Conservation (phyloP, 2,797 vertebrate genomes). For the Bucorvus abyssinicus region DNA sequence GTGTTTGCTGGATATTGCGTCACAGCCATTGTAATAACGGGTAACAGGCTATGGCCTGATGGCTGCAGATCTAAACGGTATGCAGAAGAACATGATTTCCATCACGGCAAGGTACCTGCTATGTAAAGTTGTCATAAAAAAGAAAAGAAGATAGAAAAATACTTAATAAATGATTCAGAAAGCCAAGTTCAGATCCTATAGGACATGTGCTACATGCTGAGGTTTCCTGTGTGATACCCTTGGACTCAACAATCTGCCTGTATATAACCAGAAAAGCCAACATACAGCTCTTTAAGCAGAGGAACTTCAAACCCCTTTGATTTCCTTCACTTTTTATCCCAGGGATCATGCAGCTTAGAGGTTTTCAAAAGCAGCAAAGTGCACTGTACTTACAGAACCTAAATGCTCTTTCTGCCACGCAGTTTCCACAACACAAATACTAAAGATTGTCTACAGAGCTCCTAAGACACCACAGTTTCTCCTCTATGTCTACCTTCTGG, state of each 20-base stretch:
- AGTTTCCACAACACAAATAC: neutral
- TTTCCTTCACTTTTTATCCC: neutral
- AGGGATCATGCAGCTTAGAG: neutral
- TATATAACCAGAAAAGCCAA: neutral
- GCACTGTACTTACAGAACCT: neutral
- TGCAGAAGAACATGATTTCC: neutral
- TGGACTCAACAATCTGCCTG: neutral
- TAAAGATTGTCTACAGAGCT: neutral
- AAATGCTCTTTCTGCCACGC: neutral
- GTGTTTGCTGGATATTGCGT: neutral
- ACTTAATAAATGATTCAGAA: neutral
- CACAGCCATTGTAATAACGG: neutral
- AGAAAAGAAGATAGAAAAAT: neutral
- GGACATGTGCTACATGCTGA: neutral
- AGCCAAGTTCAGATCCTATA: neutral
- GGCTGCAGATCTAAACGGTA: neutral
- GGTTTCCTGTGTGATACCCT: neutral
- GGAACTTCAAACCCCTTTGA: rapidly evolving
- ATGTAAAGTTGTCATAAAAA: neutral
- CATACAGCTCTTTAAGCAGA: neutral
- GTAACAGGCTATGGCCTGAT: neutral
- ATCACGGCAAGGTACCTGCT: neutral
- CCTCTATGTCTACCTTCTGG: neutral
- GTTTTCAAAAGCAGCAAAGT: neutral
- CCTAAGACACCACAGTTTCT: rapidly evolving